A percentile compares a stretch with the other conserved stretches of the same genome.
Conservation (phyloP, 92 coral and sea anemone genomes). For the Virgularia gustaviana region DNA sequence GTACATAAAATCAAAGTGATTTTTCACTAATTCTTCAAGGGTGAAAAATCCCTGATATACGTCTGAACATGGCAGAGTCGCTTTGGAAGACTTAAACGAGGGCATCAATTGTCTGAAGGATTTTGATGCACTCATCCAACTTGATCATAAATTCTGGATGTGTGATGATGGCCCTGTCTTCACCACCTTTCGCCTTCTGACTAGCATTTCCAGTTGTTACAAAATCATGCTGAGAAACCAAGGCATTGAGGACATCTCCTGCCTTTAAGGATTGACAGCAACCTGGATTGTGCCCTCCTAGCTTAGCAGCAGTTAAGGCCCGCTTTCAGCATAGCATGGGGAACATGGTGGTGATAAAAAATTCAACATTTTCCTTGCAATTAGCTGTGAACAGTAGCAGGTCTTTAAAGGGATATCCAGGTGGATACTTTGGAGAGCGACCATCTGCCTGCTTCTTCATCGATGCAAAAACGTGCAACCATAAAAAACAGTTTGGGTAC, state of each 20-base stretch:
- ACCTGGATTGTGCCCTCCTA: constrained; percentile 1
- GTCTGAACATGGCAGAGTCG: neutral
- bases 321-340: neutral
- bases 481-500: neutral
- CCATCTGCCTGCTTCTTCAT: neutral
- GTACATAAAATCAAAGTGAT: constrained; percentile 15
- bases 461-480: neutral
- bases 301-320: neutral
- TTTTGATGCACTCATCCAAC: constrained; percentile 5
- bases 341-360: constrained; percentile 13
- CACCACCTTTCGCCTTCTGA: constrained; percentile 3
- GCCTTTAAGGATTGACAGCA: neutral
- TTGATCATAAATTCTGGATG: constrained; percentile 3
- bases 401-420: constrained; percentile 5
- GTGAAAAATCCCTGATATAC: constrained; percentile 2
- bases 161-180: neutral
- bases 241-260: neutral
- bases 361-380: neutral
- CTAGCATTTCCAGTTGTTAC: neutral
- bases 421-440: neutral
- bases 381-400: neutral
- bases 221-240: constrained; percentile 9
- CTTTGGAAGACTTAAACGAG: constrained; percentile 13
- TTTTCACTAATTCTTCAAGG: neutral
- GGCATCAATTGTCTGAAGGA: constrained; percentile 7